A percentile compares a stretch with the other conserved stretches of the same genome.
These are phyloP conservation scores for Drosophila subsilvestris DNA, from an alignment of 2,888 invertebrate genomes.

Conservation along the genomic window DNA sequence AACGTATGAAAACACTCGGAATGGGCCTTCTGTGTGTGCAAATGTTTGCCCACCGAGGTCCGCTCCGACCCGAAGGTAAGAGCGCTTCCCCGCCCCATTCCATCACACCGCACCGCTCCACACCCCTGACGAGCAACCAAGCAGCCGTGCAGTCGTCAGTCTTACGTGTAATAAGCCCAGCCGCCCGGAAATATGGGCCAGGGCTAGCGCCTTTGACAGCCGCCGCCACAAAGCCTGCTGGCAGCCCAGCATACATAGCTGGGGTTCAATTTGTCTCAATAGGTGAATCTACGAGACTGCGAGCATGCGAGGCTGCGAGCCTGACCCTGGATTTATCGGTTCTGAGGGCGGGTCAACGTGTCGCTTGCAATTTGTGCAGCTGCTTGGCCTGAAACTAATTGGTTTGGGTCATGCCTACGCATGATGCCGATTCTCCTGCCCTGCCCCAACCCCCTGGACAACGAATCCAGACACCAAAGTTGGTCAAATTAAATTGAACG, in stretches of 20 bases:
- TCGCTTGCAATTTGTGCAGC: conserved; percentile 42
- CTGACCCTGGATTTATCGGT: conserved; percentile 32
- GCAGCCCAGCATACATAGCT: conserved; percentile 21
- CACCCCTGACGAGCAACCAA: background rate
- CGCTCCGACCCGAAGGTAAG: conserved; percentile 9
- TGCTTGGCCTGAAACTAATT: conserved; percentile 40
- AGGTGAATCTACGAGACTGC: background rate
- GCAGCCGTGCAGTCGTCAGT: conserved; percentile 37
- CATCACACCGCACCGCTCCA: too few species aligned
- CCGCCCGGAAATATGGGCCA: conserved; percentile 48
- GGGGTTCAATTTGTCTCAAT: conserved; percentile 26
- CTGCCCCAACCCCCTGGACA: conserved; percentile 5
- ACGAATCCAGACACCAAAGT: conserved; percentile 27
- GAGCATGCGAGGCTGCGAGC: background rate
- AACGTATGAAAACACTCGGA: conserved; percentile 29
- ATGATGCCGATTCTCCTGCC: conserved; percentile 5
- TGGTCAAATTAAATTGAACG: conserved; percentile 17
- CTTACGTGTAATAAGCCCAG: conserved; percentile 56
- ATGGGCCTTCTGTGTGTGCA: conserved; percentile 57
- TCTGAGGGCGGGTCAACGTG: conserved; percentile 30
- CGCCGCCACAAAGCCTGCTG: conserved; percentile 18
- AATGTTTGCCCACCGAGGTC: conserved; percentile 51
- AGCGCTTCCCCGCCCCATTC: background rate
- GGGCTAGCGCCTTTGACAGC: conserved; percentile 45
- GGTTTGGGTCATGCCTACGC: conserved; percentile 32